A percentile compares a stretch with the other conserved stretches of the same genome.
Evolutionary conservation across 2,113 vertebrate species (phyloP).

Genomic region (Lasiurus cinereus): DNA sequence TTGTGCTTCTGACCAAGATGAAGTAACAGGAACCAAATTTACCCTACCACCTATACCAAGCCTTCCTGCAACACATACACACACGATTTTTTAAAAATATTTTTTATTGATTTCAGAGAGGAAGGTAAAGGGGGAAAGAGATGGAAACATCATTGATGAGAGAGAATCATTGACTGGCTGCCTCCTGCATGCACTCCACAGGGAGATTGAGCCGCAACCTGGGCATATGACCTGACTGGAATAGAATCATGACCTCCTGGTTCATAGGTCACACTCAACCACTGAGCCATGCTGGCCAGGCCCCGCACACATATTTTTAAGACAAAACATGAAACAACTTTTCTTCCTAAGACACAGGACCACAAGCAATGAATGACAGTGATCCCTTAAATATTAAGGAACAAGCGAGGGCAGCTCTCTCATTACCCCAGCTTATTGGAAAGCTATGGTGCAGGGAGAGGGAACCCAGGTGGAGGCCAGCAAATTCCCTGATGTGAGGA

Average conservation of each 20-base stretch:
- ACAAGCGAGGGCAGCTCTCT: not conserved
- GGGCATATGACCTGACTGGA: too few species aligned
- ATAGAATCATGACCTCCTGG: too few species aligned
- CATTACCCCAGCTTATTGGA: not conserved
- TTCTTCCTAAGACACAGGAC: not conserved
- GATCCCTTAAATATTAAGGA: not conserved
- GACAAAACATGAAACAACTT: conserved; percentile 12
- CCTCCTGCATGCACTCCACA: too few species aligned
- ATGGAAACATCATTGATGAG: not conserved
- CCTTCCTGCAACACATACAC: too few species aligned
- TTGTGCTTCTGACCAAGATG: conserved; percentile 42
- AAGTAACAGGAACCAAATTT: not conserved
- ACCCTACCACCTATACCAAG: conserved; percentile 25
- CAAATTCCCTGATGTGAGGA: not conserved
- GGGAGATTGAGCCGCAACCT: too few species aligned
- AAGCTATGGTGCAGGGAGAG: not conserved
- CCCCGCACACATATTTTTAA: not conserved
- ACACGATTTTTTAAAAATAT: too few species aligned
- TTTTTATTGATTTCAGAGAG: not conserved
- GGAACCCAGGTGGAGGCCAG: not conserved
- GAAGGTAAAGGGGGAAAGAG: not conserved
- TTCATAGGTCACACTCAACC: not conserved
- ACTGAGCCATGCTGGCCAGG: not conserved
- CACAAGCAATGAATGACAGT: not conserved
- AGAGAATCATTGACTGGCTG: not conserved